phyloP scores from a whole-genome alignment of 2,888 invertebrate genomes.

The Amphipyra tragopoginis region DNA sequence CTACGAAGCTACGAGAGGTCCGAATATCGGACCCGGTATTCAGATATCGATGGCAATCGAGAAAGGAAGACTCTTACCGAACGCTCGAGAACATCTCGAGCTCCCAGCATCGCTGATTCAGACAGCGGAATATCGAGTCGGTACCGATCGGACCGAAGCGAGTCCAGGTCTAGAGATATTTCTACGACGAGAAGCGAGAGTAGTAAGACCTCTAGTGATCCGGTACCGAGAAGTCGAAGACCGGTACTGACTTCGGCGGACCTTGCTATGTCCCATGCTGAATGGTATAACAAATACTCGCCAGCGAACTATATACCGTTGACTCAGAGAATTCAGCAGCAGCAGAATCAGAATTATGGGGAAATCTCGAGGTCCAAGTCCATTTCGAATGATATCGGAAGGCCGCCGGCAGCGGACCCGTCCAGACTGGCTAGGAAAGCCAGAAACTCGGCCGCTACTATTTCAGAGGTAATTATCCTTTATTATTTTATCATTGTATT shows the following conservation, averaged over 20 bases:
- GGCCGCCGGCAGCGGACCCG: conserved; percentile 80
- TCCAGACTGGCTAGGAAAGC: conserved; percentile 75
- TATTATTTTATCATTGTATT: conserved; percentile 26
- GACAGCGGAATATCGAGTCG: conserved; percentile 83
- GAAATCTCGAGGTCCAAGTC: conserved; percentile 89
- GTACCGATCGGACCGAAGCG: conserved; percentile 83
- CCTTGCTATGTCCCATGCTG: conserved; percentile 91
- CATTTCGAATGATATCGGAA: conserved; percentile 90
- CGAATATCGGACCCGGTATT: conserved; percentile 79
- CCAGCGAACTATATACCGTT: conserved; percentile 93
- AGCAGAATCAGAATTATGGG: conserved; percentile 74
- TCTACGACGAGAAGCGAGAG: conserved; percentile 89
- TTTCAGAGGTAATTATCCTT: conserved; percentile 77
- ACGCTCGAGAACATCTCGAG: conserved; percentile 77
- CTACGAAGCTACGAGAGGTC: conserved; percentile 73
- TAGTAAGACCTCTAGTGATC: conserved; percentile 80
- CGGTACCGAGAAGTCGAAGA: conserved; percentile 78
- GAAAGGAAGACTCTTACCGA: conserved; percentile 84
- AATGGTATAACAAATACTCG: conserved; percentile 93
- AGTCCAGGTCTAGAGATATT: conserved; percentile 88
- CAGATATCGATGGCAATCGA: conserved; percentile 82
- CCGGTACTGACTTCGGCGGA: conserved; percentile 86
- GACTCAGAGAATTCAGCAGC: conserved; percentile 81
- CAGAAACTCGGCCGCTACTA: conserved; percentile 79
- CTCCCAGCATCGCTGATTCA: conserved; percentile 85